phyloP scores from a whole-genome alignment of 2,797 vertebrate genomes.

The Coregonus suidteri region DNA sequence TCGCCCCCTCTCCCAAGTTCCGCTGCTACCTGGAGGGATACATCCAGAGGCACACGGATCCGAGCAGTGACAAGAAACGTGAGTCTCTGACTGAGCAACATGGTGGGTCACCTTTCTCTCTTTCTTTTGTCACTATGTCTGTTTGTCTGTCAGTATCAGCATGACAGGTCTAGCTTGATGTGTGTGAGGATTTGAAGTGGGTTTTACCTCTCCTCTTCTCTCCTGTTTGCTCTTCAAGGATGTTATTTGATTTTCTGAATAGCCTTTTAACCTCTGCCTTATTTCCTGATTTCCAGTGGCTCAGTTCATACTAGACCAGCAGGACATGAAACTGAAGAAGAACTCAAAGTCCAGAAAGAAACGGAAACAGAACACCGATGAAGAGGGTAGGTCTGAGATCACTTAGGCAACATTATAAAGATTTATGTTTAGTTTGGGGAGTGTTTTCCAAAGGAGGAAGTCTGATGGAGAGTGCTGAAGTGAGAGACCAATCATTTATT shows the following conservation, averaged over 20 bases:
- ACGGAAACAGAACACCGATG: constrained; percentile 87
- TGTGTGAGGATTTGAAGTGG: background rate
- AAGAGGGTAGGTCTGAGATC: constrained; percentile 63
- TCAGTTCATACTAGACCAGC: constrained; percentile 85
- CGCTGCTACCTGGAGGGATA: constrained; percentile 92
- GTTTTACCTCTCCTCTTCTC: background rate
- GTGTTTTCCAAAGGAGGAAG: background rate
- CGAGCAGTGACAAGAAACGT: constrained; percentile 84
- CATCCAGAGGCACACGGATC: constrained; percentile 89
- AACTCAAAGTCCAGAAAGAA: constrained; percentile 92
- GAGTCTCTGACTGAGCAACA: constrained; percentile 77
- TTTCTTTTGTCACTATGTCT: constrained; percentile 42
- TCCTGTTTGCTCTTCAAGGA: background rate
- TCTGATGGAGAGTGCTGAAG: background rate
- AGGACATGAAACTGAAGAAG: constrained; percentile 89
- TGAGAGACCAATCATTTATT: constrained; percentile 29
- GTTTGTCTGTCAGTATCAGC: background rate
- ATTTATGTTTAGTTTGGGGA: background rate
- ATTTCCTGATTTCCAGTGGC: constrained; percentile 75
- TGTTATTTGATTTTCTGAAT: background rate
- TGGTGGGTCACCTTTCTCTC: constrained; percentile 75
- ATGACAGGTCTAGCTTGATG: background rate
- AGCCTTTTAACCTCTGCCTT: constrained; percentile 26
- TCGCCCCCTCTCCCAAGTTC: constrained; percentile 90
- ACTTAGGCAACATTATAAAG: background rate